These are phyloP conservation scores for Chrosomus eos DNA, from an alignment of 2,797 vertebrate genomes.

Conservation along the genomic window DNA sequence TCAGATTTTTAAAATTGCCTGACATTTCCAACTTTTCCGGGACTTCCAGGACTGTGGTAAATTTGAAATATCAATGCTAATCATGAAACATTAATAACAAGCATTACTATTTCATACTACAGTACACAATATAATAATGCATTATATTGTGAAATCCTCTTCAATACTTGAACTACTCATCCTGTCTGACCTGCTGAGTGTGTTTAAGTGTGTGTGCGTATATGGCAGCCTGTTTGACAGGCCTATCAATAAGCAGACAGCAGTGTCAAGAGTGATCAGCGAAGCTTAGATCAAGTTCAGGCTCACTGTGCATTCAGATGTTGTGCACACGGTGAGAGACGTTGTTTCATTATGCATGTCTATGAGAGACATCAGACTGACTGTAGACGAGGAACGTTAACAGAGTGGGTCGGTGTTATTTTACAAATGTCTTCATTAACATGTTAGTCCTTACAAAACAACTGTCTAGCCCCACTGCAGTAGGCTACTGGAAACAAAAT, in stretches of 20 bases:
- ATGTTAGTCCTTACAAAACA: not conserved
- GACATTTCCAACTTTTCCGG: not conserved
- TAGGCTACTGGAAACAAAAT: not conserved
- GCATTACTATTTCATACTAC: not conserved
- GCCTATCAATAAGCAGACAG: slow-evolving; percentile 37
- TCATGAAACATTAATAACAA: not conserved
- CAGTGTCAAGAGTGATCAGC: slow-evolving; percentile 39
- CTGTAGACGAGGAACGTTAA: not conserved
- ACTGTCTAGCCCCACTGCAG: not conserved
- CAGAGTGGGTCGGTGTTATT: not conserved
- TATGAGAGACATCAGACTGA: slow-evolving; percentile 5
- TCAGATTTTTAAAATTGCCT: not conserved
- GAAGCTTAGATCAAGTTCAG: slow-evolving; percentile 46
- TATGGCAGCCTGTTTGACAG: slow-evolving; percentile 38
- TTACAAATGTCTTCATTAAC: not conserved
- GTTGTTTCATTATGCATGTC: not conserved
- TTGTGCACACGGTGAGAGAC: slow-evolving; percentile 1
- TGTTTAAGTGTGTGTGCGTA: not conserved
- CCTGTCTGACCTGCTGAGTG: slow-evolving; percentile 42
- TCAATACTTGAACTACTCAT: not conserved
- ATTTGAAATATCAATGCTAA: not conserved
- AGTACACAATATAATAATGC: not conserved
- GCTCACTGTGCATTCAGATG: slow-evolving; percentile 63
- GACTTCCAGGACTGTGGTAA: not conserved
- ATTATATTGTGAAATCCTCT: not conserved